Evolutionary conservation across 2,888 invertebrate species (phyloP).

Genomic region (Apeira syringaria): DNA sequence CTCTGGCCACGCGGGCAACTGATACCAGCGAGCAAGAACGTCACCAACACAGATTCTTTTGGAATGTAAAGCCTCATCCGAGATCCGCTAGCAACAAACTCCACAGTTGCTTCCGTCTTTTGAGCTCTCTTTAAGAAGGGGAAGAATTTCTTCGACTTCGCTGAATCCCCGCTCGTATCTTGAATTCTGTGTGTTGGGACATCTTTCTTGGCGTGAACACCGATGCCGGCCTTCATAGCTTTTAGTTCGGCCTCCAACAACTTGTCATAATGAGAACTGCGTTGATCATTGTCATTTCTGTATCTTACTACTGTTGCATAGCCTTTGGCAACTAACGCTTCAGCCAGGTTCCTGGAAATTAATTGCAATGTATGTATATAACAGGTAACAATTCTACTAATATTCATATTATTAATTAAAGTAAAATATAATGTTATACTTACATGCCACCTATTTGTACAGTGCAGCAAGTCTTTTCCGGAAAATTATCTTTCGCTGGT

Average conservation of each 20-base stretch:
- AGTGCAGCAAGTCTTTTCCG: slow-evolving; percentile 98
- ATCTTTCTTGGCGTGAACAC: slow-evolving; percentile 95
- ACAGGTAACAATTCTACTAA: slow-evolving; percentile 24
- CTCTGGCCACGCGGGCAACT: slow-evolving; percentile 93
- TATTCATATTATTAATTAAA: background rate
- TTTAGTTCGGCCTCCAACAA: slow-evolving; percentile 96
- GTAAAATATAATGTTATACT: no score
- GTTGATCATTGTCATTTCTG: slow-evolving; percentile 97
- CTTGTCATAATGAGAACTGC: slow-evolving; percentile 96
- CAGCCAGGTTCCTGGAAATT: slow-evolving; percentile 92
- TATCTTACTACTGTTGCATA: slow-evolving; percentile 96
- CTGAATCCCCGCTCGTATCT: slow-evolving; percentile 92
- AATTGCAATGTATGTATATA: no score
- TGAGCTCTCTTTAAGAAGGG: slow-evolving; percentile 96
- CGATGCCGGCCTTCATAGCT: slow-evolving; percentile 91
- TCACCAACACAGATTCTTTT: slow-evolving; percentile 96
- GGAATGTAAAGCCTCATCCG: slow-evolving; percentile 96
- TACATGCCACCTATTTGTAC: slow-evolving; percentile 87
- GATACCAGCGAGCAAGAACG: slow-evolving; percentile 93
- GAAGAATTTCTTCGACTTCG: slow-evolving; percentile 95
- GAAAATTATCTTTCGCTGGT: slow-evolving; percentile 95
- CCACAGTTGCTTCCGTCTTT: slow-evolving; percentile 95
- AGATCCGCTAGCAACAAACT: slow-evolving; percentile 98
- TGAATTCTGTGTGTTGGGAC: slow-evolving; percentile 92
- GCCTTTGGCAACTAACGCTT: slow-evolving; percentile 96